Conservation (phyloP, 2,888 invertebrate species). For the Pseudanteris insignis region DNA sequence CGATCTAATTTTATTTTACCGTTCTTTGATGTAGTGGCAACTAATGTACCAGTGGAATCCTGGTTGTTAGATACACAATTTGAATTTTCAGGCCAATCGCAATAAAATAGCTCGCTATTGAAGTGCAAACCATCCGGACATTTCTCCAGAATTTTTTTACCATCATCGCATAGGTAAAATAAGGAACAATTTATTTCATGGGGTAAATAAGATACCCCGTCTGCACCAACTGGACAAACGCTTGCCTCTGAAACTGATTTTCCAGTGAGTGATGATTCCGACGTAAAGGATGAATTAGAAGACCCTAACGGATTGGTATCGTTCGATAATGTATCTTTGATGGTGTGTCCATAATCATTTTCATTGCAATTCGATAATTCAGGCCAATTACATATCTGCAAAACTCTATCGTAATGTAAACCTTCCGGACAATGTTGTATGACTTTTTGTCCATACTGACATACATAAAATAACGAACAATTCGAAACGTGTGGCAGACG, state of each 20-base stretch:
- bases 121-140: slow-evolving; percentile 48
- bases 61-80: too few relatives aligned
- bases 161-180: slow-evolving; percentile 49
- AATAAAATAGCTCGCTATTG: slow-evolving; percentile 45
- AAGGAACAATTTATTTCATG: slow-evolving; percentile 44
- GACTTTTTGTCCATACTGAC: slow-evolving; percentile 41
- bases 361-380: slow-evolving; percentile 37
- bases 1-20: too few relatives aligned
- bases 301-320: neutral
- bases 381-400: slow-evolving; percentile 49
- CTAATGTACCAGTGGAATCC: too few relatives aligned
- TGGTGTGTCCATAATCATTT: neutral
- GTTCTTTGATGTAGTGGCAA: too few relatives aligned
- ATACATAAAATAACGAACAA: slow-evolving; percentile 49
- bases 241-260: too few relatives aligned
- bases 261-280: too few relatives aligned
- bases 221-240: too few relatives aligned
- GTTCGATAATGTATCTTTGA: neutral
- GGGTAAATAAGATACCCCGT: too few relatives aligned
- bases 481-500: slow-evolving; percentile 38
- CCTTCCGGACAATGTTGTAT: slow-evolving; percentile 40
- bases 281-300: neutral
- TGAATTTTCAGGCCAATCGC: slow-evolving; percentile 47
- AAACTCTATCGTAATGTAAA: slow-evolving; percentile 43
- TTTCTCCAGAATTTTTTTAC: slow-evolving; percentile 17